Evolutionary conservation across 30 jellyfish, hydroid and myxozoan species (phyloP).

Genomic region (Turritopsis rubra): DNA sequence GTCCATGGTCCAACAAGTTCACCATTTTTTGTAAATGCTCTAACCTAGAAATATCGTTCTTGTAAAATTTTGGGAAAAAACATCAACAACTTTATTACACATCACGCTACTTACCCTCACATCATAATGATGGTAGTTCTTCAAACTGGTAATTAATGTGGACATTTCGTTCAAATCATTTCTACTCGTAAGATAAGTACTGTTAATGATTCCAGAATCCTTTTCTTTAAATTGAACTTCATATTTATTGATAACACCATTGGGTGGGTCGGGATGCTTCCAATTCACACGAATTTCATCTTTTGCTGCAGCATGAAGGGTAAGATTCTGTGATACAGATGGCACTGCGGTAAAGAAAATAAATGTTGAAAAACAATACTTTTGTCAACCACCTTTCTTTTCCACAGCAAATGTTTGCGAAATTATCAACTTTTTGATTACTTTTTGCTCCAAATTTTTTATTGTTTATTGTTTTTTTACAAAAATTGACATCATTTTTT

Average conservation of each 20-base stretch:
- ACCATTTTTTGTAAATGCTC: slow-evolving; percentile 11
- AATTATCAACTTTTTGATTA: too few species aligned
- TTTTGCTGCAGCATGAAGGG: neutral
- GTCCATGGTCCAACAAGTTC: slow-evolving; percentile 16
- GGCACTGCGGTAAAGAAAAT: too few species aligned
- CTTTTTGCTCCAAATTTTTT: too few species aligned
- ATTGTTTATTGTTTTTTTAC: too few species aligned
- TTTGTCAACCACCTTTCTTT: too few species aligned
- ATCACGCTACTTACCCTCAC: slow-evolving; percentile 1
- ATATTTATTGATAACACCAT: slow-evolving; percentile 13
- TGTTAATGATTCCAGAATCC: too few species aligned
- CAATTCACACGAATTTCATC: slow-evolving; percentile 11
- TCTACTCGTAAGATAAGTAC: neutral
- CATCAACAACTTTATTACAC: neutral
- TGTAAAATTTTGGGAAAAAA: neutral
- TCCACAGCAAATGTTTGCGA: too few species aligned
- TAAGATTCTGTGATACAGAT: neutral
- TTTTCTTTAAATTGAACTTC: slow-evolving; percentile 6
- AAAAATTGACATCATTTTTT: too few species aligned
- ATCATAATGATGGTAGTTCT: neutral
- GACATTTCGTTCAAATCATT: neutral
- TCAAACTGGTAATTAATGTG: neutral
- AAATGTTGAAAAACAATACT: too few species aligned
- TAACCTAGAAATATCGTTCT: neutral
- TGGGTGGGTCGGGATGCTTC: slow-evolving; percentile 15